Conservation (phyloP, 2,797 vertebrate genomes). For the Craterocephalus amniculus region DNA sequence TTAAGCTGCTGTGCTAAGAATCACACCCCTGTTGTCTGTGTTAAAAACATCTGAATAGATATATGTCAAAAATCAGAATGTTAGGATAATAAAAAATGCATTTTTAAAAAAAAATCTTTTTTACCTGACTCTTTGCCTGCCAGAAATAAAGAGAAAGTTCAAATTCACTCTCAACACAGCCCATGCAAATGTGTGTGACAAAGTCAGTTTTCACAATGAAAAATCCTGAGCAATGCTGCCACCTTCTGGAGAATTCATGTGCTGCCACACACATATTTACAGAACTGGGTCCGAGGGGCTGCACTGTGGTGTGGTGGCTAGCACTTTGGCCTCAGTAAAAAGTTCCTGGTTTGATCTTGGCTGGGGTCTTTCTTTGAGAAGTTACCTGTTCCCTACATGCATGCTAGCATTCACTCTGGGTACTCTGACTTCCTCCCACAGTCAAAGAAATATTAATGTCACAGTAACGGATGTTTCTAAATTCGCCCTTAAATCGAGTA, state of each 20-base stretch:
- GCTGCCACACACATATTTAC: background rate
- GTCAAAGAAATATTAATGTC: background rate
- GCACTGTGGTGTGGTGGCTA: background rate
- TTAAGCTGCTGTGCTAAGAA: too few relatives aligned
- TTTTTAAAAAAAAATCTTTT: background rate
- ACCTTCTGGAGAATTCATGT: conserved; percentile 50
- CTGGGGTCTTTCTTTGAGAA: too few relatives aligned
- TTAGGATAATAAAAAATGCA: background rate
- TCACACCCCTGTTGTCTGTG: background rate
- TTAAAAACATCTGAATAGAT: background rate
- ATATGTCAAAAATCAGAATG: background rate
- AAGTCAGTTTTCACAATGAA: background rate
- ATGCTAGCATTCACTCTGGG: background rate
- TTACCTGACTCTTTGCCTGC: background rate
- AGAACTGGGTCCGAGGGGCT: background rate
- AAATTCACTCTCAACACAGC: background rate
- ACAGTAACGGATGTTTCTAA: too few relatives aligned
- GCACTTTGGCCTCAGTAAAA: too few relatives aligned
- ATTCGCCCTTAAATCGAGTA: too few relatives aligned
- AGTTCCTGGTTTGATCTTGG: background rate
- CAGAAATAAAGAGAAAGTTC: background rate
- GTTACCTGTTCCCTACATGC: background rate
- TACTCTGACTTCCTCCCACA: background rate
- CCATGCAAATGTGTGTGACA: background rate
- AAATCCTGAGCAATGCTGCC: conserved; percentile 52